Percentiles rank a stretch among this genome's conserved stretches.
Evolutionary conservation across 2,113 vertebrate genomes (phyloP).

Genomic region (Hemichromis elongatus): DNA sequence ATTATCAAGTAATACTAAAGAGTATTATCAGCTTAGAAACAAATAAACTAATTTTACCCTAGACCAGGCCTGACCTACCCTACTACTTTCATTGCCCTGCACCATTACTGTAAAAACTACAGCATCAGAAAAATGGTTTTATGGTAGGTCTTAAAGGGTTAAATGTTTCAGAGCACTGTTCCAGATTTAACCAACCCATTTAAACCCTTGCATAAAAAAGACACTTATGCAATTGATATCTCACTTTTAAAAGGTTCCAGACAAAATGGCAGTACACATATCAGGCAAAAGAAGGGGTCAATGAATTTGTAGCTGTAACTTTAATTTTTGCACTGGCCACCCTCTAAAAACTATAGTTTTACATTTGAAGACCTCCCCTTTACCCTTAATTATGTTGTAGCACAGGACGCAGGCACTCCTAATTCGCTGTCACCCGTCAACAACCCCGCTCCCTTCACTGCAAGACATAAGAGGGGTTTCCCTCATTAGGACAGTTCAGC

Average conservation of each 20-base stretch:
- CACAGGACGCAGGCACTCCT: too few species aligned
- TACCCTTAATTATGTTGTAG: background rate
- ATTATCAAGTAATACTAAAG: too few species aligned
- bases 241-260: background rate
- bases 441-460: too few species aligned
- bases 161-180: background rate
- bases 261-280: background rate
- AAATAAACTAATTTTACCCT: too few species aligned
- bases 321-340: background rate
- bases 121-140: background rate
- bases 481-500: too few species aligned
- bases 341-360: background rate
- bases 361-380: background rate
- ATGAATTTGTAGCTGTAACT: background rate
- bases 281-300: too few species aligned
- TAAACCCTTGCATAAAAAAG: background rate
- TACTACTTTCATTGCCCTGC: background rate
- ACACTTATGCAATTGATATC: background rate
- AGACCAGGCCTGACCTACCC: too few species aligned
- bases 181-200: background rate
- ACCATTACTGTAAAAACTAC: background rate
- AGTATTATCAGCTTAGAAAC: too few species aligned
- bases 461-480: too few species aligned
- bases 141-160: too few species aligned
- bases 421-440: too few species aligned